Conservation (phyloP, 2,888 invertebrate species). For the Bellardia pandia region DNA sequence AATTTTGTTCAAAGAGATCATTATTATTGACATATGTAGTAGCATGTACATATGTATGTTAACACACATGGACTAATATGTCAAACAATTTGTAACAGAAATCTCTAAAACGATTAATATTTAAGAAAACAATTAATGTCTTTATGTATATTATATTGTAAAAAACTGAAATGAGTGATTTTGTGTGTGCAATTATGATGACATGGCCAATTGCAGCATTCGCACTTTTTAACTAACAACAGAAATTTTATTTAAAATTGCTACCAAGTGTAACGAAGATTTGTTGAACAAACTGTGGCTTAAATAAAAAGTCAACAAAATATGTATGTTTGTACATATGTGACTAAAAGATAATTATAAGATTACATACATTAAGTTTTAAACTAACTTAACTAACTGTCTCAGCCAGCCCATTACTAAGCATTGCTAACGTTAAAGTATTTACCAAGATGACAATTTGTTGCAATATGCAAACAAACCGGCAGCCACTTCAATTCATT, state of each 20-base stretch:
- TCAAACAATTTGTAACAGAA: conserved; percentile 17
- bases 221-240: conserved; percentile 18
- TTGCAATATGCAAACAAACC: conserved; percentile 56
- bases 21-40: neutral
- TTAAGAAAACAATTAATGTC: conserved; percentile 48
- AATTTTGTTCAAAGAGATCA: too few relatives aligned
- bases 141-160: neutral
- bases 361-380: conserved; percentile 18
- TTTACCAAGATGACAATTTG: conserved; percentile 43
- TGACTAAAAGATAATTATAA: conserved; percentile 27
- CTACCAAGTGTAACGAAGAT: conserved; percentile 59
- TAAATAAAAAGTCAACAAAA: conserved; percentile 8
- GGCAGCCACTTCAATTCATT: conserved; percentile 6
- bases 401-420: neutral
- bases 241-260: conserved; percentile 20
- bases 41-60: neutral
- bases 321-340: neutral
- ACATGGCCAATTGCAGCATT: conserved; percentile 62
- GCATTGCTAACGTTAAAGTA: neutral
- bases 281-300: conserved; percentile 12
- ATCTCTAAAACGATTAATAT: conserved; percentile 24
- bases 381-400: neutral
- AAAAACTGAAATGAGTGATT: neutral
- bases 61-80: neutral
- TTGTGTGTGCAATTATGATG: conserved; percentile 39